These are phyloP conservation scores for Odontesthes bonariensis DNA, from an alignment of 2,113 vertebrate species.

Conservation along the genomic window DNA sequence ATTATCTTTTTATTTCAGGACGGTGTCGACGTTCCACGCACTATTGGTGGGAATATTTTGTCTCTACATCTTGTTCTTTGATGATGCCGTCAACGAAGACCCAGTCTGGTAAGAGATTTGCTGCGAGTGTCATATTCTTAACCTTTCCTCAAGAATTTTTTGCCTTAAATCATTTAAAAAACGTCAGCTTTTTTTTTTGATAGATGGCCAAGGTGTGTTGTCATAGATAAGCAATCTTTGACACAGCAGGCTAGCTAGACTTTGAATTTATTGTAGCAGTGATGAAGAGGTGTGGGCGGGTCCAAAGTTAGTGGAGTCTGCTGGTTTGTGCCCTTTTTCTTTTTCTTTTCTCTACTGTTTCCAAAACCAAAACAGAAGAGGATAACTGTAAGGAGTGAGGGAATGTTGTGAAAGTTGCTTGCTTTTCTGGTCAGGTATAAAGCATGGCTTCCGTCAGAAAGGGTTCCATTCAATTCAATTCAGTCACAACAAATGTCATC, in stretches of 20 bases:
- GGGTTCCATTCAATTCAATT: too few species aligned
- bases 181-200: background rate
- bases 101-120: conserved; percentile 91
- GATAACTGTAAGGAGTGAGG: too few species aligned
- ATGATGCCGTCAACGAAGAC: conserved; percentile 90
- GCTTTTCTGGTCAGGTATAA: too few species aligned
- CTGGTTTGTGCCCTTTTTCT: background rate
- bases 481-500: too few species aligned
- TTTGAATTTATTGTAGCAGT: conserved; percentile 7
- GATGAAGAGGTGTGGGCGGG: background rate
- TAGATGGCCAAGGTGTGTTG: background rate
- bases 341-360: too few species aligned
- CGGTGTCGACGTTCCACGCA: conserved; percentile 94
- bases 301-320: background rate
- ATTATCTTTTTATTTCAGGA: conserved; percentile 80
- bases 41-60: conserved; percentile 91
- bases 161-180: background rate
- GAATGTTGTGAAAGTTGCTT: too few species aligned
- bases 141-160: background rate
- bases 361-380: too few species aligned
- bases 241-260: background rate
- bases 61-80: conserved; percentile 90
- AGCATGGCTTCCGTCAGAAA: too few species aligned
- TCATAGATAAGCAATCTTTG: background rate
- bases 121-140: background rate